A percentile compares a stretch with the other conserved stretches of the same genome.
These are phyloP conservation scores for Octopus sinensis DNA, from an alignment of 1,140 invertebrate species.

Conservation along the genomic window DNA sequence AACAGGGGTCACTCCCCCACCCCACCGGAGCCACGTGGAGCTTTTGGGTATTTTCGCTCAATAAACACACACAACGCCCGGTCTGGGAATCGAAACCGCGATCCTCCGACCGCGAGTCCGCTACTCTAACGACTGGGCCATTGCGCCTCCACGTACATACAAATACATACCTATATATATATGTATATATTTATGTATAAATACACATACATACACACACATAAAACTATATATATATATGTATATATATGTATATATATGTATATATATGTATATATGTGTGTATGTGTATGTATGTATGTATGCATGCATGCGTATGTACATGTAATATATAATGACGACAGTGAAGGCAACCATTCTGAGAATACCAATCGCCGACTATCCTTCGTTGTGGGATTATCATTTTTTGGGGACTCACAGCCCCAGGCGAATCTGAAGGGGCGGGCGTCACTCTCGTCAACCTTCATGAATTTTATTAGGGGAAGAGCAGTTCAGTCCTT, in stretches of 20 bases:
- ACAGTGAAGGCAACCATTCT: no score
- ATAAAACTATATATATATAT: not conserved
- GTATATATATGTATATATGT: not conserved
- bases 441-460: no score
- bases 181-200: not conserved
- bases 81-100: no score
- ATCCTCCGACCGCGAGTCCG: no score
- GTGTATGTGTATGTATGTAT: not conserved
- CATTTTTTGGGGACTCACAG: no score
- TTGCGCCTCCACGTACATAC: not conserved
- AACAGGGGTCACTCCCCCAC: not conserved
- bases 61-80: no score
- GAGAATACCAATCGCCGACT: no score
- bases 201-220: not conserved
- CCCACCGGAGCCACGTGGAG: not conserved
- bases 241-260: not conserved
- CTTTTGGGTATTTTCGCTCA: not conserved
- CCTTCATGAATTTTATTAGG: no score
- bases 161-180: not conserved
- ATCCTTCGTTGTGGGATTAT: no score
- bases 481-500: no score
- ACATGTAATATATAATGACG: fast-evolving
- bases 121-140: no score
- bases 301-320: fast-evolving
- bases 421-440: no score